Evolutionary conservation across 1,140 invertebrate species (phyloP), one percentile per base, ranked within the genome.

Genomic region (Coelopa frigida): DNA sequence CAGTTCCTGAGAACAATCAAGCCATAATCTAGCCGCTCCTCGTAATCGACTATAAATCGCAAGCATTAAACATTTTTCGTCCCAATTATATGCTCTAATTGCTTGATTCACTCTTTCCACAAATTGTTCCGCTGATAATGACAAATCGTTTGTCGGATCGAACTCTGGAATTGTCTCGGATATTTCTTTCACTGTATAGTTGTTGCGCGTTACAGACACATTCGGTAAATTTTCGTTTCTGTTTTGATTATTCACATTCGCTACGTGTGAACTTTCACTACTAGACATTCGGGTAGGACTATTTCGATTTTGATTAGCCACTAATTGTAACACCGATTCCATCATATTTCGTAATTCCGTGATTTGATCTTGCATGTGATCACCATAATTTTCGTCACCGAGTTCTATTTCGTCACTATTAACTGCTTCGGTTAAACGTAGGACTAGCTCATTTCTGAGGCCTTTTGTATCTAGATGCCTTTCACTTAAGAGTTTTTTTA

Each of bases 121-220:
- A 20, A 51, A 51, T 22, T 46, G 39, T 15, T 51, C 39, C 3
- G 33, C 49, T 8, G 38, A n/a, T 3, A 46, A 27, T n/a, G 32
- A n/a, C n/a, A n/a, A 3, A 27, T 50, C 46, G 21, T 43, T 15
- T 3, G 39, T 48, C 11, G 27, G 46, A 41, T 48, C 15, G 23
- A 48, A 48, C 12, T 40, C 38, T n/a, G 48, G 43, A 14, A 45
- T 32, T 3, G 37, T 40, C 23, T 45, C 37, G 12, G 43, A 36
- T 11, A 44, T 50, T 35, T 50, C 42, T 31, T 41, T 50, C 4
- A 50, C 48, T n/a, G 46, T 32, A 29, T 44, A 21, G 7, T 17
- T 6, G 3, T 22, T 3, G 6, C 27, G 26, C 5, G 20, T 11
- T 44, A 18, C 17, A 12, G 12, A 1, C 11, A 15, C 4, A 23